Evolutionary conservation across 2,797 vertebrate species (phyloP).

Genomic region (Acestrorhynchus altus): DNA sequence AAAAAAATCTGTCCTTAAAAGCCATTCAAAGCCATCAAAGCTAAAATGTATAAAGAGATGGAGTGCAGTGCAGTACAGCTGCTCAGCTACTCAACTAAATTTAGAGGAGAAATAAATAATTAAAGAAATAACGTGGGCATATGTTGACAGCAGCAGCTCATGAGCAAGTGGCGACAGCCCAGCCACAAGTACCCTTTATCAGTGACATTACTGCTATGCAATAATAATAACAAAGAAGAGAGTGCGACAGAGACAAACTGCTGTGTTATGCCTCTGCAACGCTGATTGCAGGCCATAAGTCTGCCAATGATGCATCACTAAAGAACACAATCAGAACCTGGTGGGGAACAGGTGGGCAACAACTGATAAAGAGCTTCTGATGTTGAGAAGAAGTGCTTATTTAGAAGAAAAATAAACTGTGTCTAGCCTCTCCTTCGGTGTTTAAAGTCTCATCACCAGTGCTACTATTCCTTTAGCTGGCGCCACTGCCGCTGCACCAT

Average conservation of each 20-base stretch:
- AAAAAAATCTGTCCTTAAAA: slow-evolving; percentile 44
- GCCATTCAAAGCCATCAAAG: slow-evolving; percentile 19
- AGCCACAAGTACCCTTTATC: slow-evolving; percentile 21
- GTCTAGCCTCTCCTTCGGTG: slow-evolving; percentile 49
- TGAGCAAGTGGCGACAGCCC: slow-evolving; percentile 1
- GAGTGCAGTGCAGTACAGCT: slow-evolving; percentile 18
- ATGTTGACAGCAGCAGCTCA: not conserved
- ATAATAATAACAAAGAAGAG: not conserved
- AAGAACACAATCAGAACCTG: slow-evolving; percentile 18
- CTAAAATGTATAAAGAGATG: slow-evolving; percentile 29
- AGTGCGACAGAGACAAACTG: not conserved
- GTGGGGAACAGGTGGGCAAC: slow-evolving; percentile 41
- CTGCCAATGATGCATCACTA: slow-evolving; percentile 12
- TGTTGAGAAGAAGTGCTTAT: slow-evolving; percentile 39
- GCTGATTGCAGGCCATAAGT: slow-evolving; percentile 20
- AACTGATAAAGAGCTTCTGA: slow-evolving; percentile 43
- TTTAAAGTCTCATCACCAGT: slow-evolving; percentile 59
- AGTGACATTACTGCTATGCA: not conserved
- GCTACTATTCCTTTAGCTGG: slow-evolving; percentile 60
- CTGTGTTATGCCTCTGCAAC: not conserved
- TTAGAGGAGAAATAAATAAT: not conserved
- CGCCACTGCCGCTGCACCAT: slow-evolving; percentile 53
- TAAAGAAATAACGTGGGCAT: not conserved
- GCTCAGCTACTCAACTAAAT: not conserved
- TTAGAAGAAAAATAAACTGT: slow-evolving; percentile 4